phyloP scores from a whole-genome alignment of 2,797 vertebrate genomes.

The Pipistrellus nathusii region DNA sequence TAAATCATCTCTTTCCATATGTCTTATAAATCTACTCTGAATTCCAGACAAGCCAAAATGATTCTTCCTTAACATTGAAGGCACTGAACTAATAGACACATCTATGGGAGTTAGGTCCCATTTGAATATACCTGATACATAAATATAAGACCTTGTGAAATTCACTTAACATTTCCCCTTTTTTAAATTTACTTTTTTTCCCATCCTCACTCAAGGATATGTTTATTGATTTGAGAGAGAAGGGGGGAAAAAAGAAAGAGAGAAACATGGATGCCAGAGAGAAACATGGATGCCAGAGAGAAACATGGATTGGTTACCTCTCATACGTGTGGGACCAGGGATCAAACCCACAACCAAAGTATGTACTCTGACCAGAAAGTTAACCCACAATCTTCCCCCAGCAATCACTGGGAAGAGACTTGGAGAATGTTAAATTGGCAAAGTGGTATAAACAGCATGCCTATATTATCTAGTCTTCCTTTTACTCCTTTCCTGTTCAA shows the following conservation, averaged over 20 bases:
- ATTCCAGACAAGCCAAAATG: background rate
- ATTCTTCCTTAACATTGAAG: background rate
- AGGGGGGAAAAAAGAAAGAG: background rate
- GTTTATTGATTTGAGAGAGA: background rate
- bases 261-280: too few species aligned
- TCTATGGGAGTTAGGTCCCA: background rate
- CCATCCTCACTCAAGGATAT: background rate
- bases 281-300: too few species aligned
- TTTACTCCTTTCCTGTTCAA: background rate
- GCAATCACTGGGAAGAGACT: background rate
- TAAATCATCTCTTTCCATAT: background rate
- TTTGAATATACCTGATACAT: background rate
- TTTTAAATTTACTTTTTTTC: background rate
- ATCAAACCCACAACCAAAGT: background rate
- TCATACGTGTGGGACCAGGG: background rate
- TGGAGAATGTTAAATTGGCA: background rate
- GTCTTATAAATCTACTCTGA: background rate
- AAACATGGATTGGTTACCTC: background rate
- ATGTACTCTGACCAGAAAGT: too few species aligned
- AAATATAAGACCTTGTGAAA: conserved; percentile 33
- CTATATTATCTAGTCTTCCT: background rate
- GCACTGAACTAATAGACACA: background rate
- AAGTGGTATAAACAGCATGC: background rate
- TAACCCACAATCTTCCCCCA: background rate
- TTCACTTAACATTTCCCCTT: background rate